Evolutionary conservation across 2,888 invertebrate species (phyloP).

Genomic region (Luperina nickerlii): DNA sequence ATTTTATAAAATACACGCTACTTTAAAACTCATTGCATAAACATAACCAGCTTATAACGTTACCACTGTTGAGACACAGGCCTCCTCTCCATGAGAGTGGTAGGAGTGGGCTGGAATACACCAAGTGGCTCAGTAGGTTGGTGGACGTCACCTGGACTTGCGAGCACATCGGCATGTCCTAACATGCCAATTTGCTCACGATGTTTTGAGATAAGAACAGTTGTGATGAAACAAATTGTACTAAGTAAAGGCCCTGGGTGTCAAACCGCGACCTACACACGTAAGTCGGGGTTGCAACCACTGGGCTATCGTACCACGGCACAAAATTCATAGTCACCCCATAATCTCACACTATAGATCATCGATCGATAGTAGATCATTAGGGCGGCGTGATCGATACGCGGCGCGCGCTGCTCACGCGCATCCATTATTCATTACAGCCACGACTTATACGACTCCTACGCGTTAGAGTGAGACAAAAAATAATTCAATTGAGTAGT

Average conservation of each 20-base stretch:
- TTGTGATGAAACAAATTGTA: no score
- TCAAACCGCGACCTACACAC: no score
- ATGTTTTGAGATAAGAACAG: not conserved
- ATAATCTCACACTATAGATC: slow-evolving; percentile 62
- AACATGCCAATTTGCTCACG: not conserved
- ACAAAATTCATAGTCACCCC: slow-evolving; percentile 41
- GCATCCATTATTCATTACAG: slow-evolving; percentile 60
- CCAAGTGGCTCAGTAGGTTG: not conserved
- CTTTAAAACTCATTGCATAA: not conserved
- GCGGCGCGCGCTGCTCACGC: slow-evolving; percentile 60
- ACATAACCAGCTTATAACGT: not conserved
- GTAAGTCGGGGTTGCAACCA: not conserved
- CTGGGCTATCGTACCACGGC: not conserved
- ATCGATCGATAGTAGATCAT: slow-evolving; percentile 68
- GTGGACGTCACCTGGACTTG: not conserved
- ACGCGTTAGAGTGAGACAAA: slow-evolving; percentile 52
- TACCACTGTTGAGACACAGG: not conserved
- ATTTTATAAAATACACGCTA: no score
- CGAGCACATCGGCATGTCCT: not conserved
- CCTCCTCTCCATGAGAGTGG: not conserved
- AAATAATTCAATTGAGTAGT: slow-evolving; percentile 62
- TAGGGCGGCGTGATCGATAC: slow-evolving; percentile 68
- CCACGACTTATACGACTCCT: slow-evolving; percentile 49
- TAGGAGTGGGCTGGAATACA: not conserved
- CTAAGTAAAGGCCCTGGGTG: not conserved